A percentile compares a stretch with the other conserved stretches of the same genome.
These are phyloP conservation scores for Probaryconus sp. DNA, from an alignment of 1,140 invertebrate species.

Conservation along the genomic window DNA sequence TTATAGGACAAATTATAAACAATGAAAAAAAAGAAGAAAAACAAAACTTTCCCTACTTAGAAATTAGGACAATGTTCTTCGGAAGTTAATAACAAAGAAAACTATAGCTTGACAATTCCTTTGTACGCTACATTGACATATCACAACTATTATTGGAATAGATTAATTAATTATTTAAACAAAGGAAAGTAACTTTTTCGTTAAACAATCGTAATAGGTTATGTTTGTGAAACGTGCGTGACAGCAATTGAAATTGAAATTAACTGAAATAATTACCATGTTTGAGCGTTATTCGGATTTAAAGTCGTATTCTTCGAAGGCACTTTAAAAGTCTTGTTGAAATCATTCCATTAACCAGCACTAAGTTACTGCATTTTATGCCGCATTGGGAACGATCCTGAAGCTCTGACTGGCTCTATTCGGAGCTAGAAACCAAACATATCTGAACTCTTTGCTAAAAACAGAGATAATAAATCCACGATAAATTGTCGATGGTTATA, in stretches of 20 bases:
- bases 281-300: conserved; percentile 10
- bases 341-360: conserved; percentile 50
- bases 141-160: conserved; percentile 1
- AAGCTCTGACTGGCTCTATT: no score
- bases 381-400: conserved; percentile 47
- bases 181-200: neutral
- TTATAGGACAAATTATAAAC: neutral
- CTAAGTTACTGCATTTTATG: conserved; percentile 56
- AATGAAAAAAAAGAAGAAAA: neutral
- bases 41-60: no score
- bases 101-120: neutral
- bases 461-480: no score
- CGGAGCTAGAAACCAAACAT: no score
- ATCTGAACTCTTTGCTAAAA: no score
- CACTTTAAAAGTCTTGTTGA: conserved; percentile 48
- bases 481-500: no score
- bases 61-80: no score
- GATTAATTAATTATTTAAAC: neutral
- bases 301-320: conserved; percentile 44
- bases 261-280: conserved; percentile 37
- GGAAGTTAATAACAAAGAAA: no score
- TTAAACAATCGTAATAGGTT: no score
- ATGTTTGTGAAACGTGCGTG: conserved; percentile 41
- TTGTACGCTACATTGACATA: neutral
- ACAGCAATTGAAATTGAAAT: neutral